These are phyloP conservation scores for Halocaridina rubra DNA, from an alignment of 2,888 invertebrate species.

Conservation along the genomic window DNA sequence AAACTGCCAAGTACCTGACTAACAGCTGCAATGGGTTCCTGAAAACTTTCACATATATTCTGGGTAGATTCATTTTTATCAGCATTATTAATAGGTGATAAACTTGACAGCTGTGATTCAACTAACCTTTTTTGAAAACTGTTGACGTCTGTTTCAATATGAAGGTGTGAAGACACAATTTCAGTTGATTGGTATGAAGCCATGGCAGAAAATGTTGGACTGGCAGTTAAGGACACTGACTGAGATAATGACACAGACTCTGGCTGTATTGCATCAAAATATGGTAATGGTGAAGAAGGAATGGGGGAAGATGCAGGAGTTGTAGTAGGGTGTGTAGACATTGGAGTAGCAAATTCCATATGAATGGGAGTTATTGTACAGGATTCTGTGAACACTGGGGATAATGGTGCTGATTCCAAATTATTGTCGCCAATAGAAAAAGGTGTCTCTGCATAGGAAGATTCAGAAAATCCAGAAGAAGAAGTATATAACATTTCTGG, in stretches of 20 bases:
- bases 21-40: too few species aligned
- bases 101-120: not conserved
- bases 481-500: not conserved
- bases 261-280: not conserved
- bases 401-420: constrained; percentile 21
- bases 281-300: constrained; percentile 1
- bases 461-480: too few species aligned
- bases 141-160: not conserved
- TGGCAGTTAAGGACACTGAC: not conserved
- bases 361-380: constrained; percentile 48
- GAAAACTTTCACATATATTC: not conserved
- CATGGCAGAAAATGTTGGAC: not conserved
- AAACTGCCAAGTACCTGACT: too few species aligned
- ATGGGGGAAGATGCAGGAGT: constrained; percentile 33
- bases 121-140: constrained; percentile 18
- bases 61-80: not conserved
- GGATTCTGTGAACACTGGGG: constrained; percentile 52
- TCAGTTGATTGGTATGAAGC: not conserved
- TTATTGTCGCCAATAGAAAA: constrained; percentile 45
- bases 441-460: constrained; percentile 27
- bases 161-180: not conserved
- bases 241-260: not conserved
- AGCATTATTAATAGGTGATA: not conserved
- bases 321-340: constrained; percentile 38
- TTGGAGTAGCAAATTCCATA: constrained; percentile 27